Conservation (phyloP, 2,888 invertebrate species). For the Eilema sororculum region DNA sequence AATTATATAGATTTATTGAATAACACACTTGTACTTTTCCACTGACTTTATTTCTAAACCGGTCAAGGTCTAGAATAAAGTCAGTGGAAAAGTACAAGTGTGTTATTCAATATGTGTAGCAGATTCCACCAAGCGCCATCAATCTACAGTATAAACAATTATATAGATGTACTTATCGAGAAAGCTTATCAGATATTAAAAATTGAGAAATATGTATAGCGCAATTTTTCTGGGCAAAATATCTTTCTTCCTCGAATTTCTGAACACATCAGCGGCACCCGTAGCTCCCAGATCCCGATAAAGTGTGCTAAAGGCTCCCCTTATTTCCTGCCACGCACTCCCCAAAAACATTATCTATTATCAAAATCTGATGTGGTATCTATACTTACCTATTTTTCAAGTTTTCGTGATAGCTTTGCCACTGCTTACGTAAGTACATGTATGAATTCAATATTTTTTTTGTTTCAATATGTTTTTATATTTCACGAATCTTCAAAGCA, state of each 20-base stretch:
- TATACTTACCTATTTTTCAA: too few relatives aligned
- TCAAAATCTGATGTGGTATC: neutral
- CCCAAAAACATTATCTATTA: slow-evolving; percentile 22
- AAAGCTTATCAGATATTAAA: too few relatives aligned
- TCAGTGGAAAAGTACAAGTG: too few relatives aligned
- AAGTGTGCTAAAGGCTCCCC: slow-evolving; percentile 14
- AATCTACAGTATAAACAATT: too few relatives aligned
- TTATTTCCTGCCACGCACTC: slow-evolving; percentile 43
- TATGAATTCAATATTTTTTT: neutral
- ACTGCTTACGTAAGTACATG: neutral
- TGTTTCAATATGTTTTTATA: neutral
- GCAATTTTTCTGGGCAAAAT: neutral
- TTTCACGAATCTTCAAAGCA: too few relatives aligned
- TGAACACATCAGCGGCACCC: slow-evolving; percentile 23
- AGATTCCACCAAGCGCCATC: too few relatives aligned
- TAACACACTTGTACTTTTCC: too few relatives aligned
- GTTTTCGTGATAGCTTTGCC: neutral
- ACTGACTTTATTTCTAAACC: too few relatives aligned
- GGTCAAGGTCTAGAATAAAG: too few relatives aligned
- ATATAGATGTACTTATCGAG: too few relatives aligned
- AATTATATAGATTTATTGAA: too few relatives aligned
- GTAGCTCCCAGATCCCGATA: slow-evolving; percentile 34
- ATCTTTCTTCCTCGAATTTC: slow-evolving; percentile 14
- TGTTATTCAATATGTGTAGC: too few relatives aligned
- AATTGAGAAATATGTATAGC: neutral